Conservation (phyloP, 2,797 vertebrate genomes). For the Melanotaenia maccullochi region DNA sequence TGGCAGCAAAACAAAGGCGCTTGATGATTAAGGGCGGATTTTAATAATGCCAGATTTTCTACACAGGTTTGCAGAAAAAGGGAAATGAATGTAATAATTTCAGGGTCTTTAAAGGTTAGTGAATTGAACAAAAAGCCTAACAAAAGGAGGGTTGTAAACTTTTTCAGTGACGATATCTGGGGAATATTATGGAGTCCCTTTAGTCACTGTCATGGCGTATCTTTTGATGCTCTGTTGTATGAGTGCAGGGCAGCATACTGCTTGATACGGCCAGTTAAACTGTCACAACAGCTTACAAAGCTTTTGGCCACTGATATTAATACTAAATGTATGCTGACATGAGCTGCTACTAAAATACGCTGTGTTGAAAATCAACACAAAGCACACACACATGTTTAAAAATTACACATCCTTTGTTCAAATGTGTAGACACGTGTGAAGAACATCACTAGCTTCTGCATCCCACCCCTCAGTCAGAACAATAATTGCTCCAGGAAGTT, state of each 20-base stretch:
- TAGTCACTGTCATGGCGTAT: constrained; percentile 10
- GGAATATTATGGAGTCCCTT: constrained; percentile 9
- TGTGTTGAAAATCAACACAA: constrained; percentile 42
- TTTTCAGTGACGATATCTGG: constrained; percentile 37
- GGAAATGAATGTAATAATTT: constrained; percentile 59
- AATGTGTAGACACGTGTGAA: constrained; percentile 46
- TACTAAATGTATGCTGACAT: constrained; percentile 23
- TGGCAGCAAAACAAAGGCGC: constrained; percentile 67
- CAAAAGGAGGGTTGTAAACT: constrained; percentile 32
- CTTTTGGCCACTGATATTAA: constrained; percentile 38
- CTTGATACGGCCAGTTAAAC: constrained; percentile 3
- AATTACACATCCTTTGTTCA: constrained; percentile 56
- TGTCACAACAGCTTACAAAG: constrained; percentile 31
- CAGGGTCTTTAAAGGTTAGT: constrained; percentile 48
- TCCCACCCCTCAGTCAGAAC: constrained; percentile 52
- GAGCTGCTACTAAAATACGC: constrained; percentile 26
- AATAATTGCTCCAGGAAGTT: constrained; percentile 70
- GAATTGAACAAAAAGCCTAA: constrained; percentile 39
- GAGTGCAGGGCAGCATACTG: constrained; percentile 12
- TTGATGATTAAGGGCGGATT: constrained; percentile 69
- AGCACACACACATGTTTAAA: constrained; percentile 46
- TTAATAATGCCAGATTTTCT: constrained; percentile 71
- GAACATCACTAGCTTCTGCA: constrained; percentile 51
- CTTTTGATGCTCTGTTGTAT: constrained; percentile 17
- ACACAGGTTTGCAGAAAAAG: constrained; percentile 53